A percentile compares a stretch with the other conserved stretches of the same genome.
Conservation (phyloP, 2,113 vertebrate genomes). For the Daboia siamensis region DNA sequence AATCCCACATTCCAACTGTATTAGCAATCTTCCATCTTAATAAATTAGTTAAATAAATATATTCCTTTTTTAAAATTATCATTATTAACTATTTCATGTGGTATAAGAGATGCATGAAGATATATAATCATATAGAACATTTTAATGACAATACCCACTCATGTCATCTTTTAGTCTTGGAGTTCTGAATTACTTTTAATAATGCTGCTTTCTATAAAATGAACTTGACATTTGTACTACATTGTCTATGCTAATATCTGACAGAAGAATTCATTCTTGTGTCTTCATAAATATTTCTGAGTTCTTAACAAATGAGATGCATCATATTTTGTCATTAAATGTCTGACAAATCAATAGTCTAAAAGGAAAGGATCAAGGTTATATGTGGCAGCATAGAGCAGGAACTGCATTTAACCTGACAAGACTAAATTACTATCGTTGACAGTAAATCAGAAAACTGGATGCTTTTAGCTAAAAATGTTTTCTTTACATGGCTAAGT, state of each 20-base stretch:
- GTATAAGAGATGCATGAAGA: background rate
- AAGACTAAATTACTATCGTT: slow-evolving; percentile 31
- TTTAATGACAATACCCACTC: background rate
- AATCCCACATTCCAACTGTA: background rate
- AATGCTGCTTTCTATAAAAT: background rate
- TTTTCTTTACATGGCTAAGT: background rate
- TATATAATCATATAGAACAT: background rate
- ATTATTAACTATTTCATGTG: background rate
- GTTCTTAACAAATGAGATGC: slow-evolving; percentile 41
- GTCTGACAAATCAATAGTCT: slow-evolving; percentile 47
- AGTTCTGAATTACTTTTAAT: background rate
- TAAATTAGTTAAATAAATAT: background rate
- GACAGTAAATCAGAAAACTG: slow-evolving; percentile 23
- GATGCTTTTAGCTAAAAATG: background rate
- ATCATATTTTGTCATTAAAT: slow-evolving; percentile 34
- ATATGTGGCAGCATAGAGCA: slow-evolving; percentile 29
- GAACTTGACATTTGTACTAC: background rate
- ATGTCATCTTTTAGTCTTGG: background rate
- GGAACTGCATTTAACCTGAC: slow-evolving; percentile 17
- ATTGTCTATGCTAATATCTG: background rate
- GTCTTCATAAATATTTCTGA: slow-evolving; percentile 14
- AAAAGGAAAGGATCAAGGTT: slow-evolving; percentile 43
- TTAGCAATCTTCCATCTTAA: background rate
- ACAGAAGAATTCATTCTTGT: slow-evolving; percentile 32
- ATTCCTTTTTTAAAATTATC: background rate